These are phyloP conservation scores for Trilocha varians DNA, from an alignment of 2,888 invertebrate genomes.

Conservation along the genomic window DNA sequence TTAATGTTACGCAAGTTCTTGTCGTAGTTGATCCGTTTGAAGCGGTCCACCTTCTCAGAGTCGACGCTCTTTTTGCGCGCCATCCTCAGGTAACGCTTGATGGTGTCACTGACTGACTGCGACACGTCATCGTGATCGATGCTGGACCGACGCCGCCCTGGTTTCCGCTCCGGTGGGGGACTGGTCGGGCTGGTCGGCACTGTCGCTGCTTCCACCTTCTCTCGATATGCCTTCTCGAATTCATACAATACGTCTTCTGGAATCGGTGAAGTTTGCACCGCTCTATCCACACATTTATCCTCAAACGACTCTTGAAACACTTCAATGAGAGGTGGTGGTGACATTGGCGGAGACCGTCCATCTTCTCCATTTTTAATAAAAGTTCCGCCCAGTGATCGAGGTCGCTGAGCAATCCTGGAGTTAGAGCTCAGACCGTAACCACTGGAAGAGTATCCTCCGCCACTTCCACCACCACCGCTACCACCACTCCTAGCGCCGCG, in stretches of 20 bases:
- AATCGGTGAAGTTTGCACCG: constrained; percentile 77
- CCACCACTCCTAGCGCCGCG: constrained; percentile 54
- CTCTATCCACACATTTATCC: constrained; percentile 66
- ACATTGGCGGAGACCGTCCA: constrained; percentile 55
- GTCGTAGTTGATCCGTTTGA: constrained; percentile 91
- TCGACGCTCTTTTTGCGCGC: constrained; percentile 90
- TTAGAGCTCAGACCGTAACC: constrained; percentile 56
- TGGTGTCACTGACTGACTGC: constrained; percentile 89
- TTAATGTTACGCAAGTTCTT: constrained; percentile 87
- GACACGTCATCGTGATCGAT: constrained; percentile 89
- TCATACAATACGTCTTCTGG: constrained; percentile 69
- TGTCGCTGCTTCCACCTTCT: constrained; percentile 53
- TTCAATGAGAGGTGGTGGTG: constrained; percentile 80
- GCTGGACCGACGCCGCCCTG: constrained; percentile 79
- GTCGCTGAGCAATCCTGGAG: constrained; percentile 33
- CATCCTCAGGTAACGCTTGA: constrained; percentile 89
- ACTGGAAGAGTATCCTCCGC: constrained; percentile 36
- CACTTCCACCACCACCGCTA: constrained; percentile 58
- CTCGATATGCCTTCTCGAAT: constrained; percentile 59
- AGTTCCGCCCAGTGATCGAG: constrained; percentile 31
- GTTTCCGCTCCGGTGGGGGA: constrained; percentile 47
- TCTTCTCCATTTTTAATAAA: constrained; percentile 40
- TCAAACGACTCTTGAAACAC: constrained; percentile 75
- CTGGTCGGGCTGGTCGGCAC: constrained; percentile 57
- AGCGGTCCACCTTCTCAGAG: constrained; percentile 84